Percentiles rank a stretch among this genome's conserved stretches.
Evolutionary conservation across 2,797 vertebrate genomes (phyloP).

Genomic region (Urosaurus nigricauda): DNA sequence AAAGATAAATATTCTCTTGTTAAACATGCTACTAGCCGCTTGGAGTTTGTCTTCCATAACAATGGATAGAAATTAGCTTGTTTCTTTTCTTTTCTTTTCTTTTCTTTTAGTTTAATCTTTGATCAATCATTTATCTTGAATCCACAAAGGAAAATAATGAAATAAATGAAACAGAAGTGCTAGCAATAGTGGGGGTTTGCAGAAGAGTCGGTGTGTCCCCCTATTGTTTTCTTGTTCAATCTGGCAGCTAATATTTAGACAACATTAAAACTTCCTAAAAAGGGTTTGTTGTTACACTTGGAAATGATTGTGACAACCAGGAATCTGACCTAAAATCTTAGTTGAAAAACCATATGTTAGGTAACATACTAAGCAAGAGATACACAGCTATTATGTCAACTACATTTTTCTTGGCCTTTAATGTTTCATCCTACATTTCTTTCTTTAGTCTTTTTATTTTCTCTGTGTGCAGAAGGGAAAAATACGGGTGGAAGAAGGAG

Average conservation of each 20-base stretch:
- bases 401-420: constrained; percentile 16
- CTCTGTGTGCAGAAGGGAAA: constrained; percentile 26
- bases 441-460: constrained; percentile 45
- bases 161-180: neutral
- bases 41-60: constrained; percentile 45
- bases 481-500: constrained; percentile 1
- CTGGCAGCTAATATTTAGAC: constrained; percentile 25
- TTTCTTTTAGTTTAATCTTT: constrained; percentile 34
- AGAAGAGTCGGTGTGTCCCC: neutral
- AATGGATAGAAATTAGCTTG: constrained; percentile 45
- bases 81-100: constrained; percentile 21
- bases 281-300: neutral
- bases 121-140: constrained; percentile 54
- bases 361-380: neutral
- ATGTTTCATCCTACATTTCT: constrained; percentile 39
- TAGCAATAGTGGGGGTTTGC: constrained; percentile 34
- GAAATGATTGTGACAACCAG: constrained; percentile 4
- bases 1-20: constrained; percentile 45
- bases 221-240: neutral
- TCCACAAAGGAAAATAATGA: constrained; percentile 15
- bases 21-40: constrained; percentile 17
- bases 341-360: neutral
- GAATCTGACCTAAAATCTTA: constrained; percentile 5
- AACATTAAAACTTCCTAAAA: constrained; percentile 16
- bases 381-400: neutral